phyloP scores from a whole-genome alignment of 2,888 invertebrate species.

The Ethmia dodecea region DNA sequence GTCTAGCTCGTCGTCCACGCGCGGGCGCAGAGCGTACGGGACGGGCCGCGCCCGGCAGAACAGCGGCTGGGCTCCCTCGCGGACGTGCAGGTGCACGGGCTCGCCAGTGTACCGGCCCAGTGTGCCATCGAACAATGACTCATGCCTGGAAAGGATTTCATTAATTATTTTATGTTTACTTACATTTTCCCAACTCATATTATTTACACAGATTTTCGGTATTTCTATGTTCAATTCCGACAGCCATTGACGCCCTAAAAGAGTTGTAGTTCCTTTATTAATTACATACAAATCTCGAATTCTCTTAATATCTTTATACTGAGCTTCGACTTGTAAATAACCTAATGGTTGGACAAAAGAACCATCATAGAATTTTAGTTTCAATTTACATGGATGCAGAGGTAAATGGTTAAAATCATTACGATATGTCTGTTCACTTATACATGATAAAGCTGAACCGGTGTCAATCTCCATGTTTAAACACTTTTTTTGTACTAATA shows the following conservation, averaged over 20 bases:
- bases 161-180: background rate
- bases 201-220: background rate
- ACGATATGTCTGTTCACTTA: conserved; percentile 9
- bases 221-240: conserved; percentile 9
- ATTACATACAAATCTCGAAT: conserved; percentile 11
- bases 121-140: background rate
- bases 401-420: conserved; percentile 6
- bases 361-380: conserved; percentile 11
- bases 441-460: conserved; percentile 8
- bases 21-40: conserved; percentile 5
- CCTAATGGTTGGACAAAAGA: conserved; percentile 6
- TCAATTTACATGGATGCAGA: conserved; percentile 9
- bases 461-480: conserved; percentile 19
- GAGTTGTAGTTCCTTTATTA: conserved; percentile 8
- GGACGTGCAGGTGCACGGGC: conserved; percentile 9
- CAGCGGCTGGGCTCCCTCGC: conserved; percentile 12
- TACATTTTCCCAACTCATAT: background rate
- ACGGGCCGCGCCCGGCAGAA: conserved; percentile 5
- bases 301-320: conserved; percentile 3
- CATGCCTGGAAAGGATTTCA: background rate
- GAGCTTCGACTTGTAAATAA: conserved; percentile 3
- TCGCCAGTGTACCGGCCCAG: conserved; percentile 9
- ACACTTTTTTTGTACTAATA: conserved; percentile 3
- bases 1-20: conserved; percentile 9
- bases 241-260: conserved; percentile 14